phyloP scores from a whole-genome alignment of 1,140 invertebrate species.

The Chrysopa pallens region DNA sequence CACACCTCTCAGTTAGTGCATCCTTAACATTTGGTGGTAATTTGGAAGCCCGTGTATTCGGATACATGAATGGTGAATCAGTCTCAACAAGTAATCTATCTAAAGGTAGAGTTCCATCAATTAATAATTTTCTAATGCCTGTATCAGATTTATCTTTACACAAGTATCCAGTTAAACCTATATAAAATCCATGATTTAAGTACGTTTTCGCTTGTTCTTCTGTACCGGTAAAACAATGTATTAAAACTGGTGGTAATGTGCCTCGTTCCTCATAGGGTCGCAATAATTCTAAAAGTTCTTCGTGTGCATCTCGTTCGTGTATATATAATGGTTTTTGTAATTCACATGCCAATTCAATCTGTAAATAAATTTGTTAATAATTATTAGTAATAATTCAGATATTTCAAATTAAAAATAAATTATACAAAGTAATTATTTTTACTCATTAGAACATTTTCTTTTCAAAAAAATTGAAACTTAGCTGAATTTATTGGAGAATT shows the following conservation, averaged over 20 bases:
- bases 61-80: slow-evolving; percentile 92
- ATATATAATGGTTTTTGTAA: slow-evolving; percentile 78
- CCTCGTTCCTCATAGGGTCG: slow-evolving; percentile 30
- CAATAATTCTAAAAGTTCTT: slow-evolving; percentile 50
- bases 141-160: slow-evolving; percentile 88
- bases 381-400: too few species aligned
- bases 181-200: slow-evolving; percentile 72
- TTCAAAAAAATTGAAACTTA: too few species aligned
- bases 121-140: slow-evolving; percentile 67
- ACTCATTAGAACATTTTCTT: too few species aligned
- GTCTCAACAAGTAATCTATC: slow-evolving; percentile 78
- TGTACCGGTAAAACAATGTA: slow-evolving; percentile 88
- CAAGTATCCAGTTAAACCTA: slow-evolving; percentile 75
- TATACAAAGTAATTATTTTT: too few species aligned
- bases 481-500: too few species aligned
- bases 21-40: slow-evolving; percentile 72
- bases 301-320: slow-evolving; percentile 79
- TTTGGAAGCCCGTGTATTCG: slow-evolving; percentile 85
- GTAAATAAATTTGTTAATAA: slow-evolving; percentile 12
- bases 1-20: slow-evolving; percentile 63
- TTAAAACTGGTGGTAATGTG: slow-evolving; percentile 58
- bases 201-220: slow-evolving; percentile 68
- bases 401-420: too few species aligned
- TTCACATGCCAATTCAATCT: slow-evolving; percentile 71
- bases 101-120: slow-evolving; percentile 60